Evolutionary conservation across 2,113 vertebrate species (phyloP).

Genomic region (Thunnus maccoyii): DNA sequence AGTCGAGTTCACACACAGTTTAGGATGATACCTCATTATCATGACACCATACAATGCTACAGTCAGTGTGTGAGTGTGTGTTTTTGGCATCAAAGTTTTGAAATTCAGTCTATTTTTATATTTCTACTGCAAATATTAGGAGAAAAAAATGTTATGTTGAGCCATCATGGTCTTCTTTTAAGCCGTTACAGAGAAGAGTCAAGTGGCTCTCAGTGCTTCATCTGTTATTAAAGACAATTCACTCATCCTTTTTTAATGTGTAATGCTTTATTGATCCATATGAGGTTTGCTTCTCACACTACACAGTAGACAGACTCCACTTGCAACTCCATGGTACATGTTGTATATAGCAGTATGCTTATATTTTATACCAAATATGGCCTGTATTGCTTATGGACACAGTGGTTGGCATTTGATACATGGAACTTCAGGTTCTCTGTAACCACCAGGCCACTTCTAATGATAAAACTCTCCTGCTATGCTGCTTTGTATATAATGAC

Average conservation of each 20-base stretch:
- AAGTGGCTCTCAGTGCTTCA: slow-evolving; percentile 14
- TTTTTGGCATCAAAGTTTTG: no score
- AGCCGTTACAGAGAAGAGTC: slow-evolving; percentile 17
- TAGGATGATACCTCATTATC: no score
- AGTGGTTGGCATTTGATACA: background rate
- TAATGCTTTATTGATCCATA: slow-evolving; percentile 49
- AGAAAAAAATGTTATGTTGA: background rate
- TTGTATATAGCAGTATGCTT: background rate
- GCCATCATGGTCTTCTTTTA: background rate
- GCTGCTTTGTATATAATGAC: slow-evolving; percentile 53
- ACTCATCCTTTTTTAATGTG: slow-evolving; percentile 43
- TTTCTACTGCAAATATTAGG: background rate
- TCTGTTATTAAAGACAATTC: slow-evolving; percentile 25
- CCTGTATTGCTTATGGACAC: slow-evolving; percentile 9
- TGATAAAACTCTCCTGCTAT: slow-evolving; percentile 8
- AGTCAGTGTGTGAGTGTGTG: background rate
- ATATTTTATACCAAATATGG: slow-evolving; percentile 2
- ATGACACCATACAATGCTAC: no score
- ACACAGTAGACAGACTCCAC: background rate
- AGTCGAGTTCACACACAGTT: no score
- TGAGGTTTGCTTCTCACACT: slow-evolving; percentile 15
- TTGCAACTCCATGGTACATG: background rate
- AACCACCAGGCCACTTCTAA: slow-evolving; percentile 16
- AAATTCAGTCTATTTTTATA: no score
- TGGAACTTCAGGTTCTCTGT: slow-evolving; percentile 29